A percentile compares a stretch with the other conserved stretches of the same genome.
These are phyloP conservation scores for Leptothorax acervorum DNA, from an alignment of 2,888 invertebrate species.

Conservation along the genomic window DNA sequence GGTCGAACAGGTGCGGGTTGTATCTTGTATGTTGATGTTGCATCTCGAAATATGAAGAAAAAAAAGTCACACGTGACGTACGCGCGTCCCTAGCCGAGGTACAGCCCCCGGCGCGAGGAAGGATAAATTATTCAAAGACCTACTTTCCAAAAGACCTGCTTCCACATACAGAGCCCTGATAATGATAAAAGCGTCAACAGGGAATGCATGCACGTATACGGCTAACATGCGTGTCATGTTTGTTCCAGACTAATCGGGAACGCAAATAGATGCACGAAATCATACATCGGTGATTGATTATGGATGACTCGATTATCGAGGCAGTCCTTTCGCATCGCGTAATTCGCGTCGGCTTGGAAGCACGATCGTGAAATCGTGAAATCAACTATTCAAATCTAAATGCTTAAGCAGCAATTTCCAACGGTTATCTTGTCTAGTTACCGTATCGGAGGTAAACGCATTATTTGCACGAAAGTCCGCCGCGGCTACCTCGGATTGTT, in stretches of 20 bases:
- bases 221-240: neutral
- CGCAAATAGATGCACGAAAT: conserved; percentile 36
- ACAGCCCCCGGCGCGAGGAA: neutral
- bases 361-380: conserved; percentile 12
- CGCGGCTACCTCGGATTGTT: neutral
- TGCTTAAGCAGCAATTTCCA: neutral
- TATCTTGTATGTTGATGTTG: no score
- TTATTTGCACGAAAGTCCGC: neutral
- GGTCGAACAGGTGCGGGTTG: neutral
- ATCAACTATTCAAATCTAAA: neutral
- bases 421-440: neutral
- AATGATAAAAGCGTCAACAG: conserved; percentile 3
- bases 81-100: neutral
- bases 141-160: conserved; percentile 45
- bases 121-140: conserved; percentile 28
- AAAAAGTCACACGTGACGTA: neutral
- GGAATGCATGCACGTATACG: neutral
- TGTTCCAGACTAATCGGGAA: neutral
- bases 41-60: neutral
- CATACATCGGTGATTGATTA: conserved; percentile 16
- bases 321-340: neutral
- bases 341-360: neutral
- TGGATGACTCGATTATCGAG: conserved; percentile 20
- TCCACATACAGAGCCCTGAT: neutral
- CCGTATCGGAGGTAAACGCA: neutral